Evolutionary conservation across 2,113 vertebrate species (phyloP), one percentile per base, ranked within the genome.

Genomic region (Pelusios castaneus): DNA sequence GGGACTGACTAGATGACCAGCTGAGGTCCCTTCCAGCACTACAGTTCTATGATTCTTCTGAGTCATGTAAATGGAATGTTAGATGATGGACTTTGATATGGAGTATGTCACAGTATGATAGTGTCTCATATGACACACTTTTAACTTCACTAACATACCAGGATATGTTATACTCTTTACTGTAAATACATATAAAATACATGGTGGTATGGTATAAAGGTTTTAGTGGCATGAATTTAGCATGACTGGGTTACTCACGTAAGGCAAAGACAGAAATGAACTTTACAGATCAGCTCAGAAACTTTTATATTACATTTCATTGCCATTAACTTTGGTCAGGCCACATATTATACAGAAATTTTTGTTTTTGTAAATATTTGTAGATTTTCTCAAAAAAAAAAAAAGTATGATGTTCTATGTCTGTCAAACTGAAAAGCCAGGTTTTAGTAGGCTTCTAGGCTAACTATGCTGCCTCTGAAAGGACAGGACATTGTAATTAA

Each of bases 351-450:
- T 47, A 51, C 5, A 45, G 76, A 58, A 82, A 31, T 43, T 51
- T 31, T 0, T 0, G 49, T 14, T 0, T 14, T 0, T 1, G 1
- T 1, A 60, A 80, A 45, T 2, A 38, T 8, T 27, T 52, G 34
- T 29, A 45, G 45, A 80, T 76, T 47, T 85, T 29, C 60, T 45
- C 25, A 21, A 21, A 58, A n/a, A n/a, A 14, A 47, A 38, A 2
- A 67, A 76, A 76, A 58, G 5, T 4, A 10, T 6, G 13, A 1
- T 2, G 0, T 45, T 29, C 12, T 10, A 0, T 24, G 1, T 5
- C n/a, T 56, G 76, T 51, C 43, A 2, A 67, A 45, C 1, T 22
- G 51, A 8, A 21, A 67, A 87, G 27, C 12, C 34, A 54, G 10
- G 31, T 16, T 80, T 24, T 13, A 7, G 54, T 3, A 13, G 27